Percentiles rank a stretch among this genome's conserved stretches.
phyloP scores from a whole-genome alignment of 1,140 invertebrate genomes.

The Achroia grisella region DNA sequence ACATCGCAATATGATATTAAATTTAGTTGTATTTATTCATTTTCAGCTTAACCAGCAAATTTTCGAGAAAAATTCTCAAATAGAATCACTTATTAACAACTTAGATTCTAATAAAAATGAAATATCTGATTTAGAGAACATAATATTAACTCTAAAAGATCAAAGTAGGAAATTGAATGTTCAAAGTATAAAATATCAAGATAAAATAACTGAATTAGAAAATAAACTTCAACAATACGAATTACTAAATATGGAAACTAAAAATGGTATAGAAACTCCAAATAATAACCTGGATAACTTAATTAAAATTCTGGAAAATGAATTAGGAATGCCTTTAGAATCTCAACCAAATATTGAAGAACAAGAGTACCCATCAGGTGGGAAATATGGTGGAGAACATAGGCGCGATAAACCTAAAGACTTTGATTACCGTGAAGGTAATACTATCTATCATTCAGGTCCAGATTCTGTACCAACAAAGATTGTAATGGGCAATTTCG shows the following conservation, averaged over 20 bases:
- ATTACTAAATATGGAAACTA: conserved; percentile 14
- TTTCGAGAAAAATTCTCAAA: conserved; percentile 44
- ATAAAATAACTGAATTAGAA: conserved; percentile 36
- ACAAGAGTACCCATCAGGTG: conserved; percentile 7
- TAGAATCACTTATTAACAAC: conserved; percentile 33
- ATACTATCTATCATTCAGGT: conserved; percentile 9
- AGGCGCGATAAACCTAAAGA: background rate
- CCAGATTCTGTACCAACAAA: conserved; percentile 22
- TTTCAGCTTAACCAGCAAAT: conserved; percentile 36
- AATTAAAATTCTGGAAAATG: conserved; percentile 55
- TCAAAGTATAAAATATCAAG: conserved; percentile 39
- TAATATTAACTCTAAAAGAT: conserved; percentile 51
- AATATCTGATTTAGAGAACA: conserved; percentile 52
- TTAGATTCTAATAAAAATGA: conserved; percentile 47
- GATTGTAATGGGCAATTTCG: conserved; percentile 29
- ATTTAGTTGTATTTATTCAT: background rate
- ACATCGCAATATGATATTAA: too few relatives aligned
- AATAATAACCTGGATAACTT: conserved; percentile 44
- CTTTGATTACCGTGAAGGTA: conserved; percentile 2
- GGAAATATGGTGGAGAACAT: conserved; percentile 11
- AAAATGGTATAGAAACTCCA: conserved; percentile 17
- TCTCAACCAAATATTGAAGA: conserved; percentile 10
- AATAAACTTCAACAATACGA: conserved; percentile 36
- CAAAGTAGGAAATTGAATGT: conserved; percentile 28
- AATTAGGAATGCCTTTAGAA: conserved; percentile 36